Base-by-base conservation (phyloP, 2,888 invertebrate species). In the Papilio demoleus region DNA sequence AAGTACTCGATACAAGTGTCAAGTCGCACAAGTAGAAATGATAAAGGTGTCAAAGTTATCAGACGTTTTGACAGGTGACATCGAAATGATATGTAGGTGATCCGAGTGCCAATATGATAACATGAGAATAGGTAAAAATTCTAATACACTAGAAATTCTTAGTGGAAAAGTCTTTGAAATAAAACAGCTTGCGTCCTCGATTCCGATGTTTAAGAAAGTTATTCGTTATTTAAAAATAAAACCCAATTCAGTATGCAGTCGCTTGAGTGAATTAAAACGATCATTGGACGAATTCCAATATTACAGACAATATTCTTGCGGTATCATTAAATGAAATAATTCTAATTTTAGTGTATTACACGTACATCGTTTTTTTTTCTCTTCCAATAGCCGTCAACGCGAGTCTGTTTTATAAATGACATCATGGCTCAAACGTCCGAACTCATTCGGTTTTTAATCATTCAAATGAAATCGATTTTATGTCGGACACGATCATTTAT, bases 231-330 rank as follows among this genome's bases (percentile, higher is more conserved):
- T 47, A 58, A 70, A 70, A 65, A 69, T 69, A 65, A 62, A 68
- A 65, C 61, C 61, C 65, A 66, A 69, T 50, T 53, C 58, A 53
- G 70, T 81, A 83, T 78, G 79, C 83, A 87, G 87, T 86, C 84
- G 83, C 79, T 82, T 79, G 79, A 86, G 86, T 87, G 83, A 87
- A 87, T 85, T 86, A 86, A 90, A 90, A 90, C 87, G 89, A 90
- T 90, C 86, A 82, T 87, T 92, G 92, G 92, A 88, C 71, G 72
- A 67, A 72, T 72, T 87, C 92, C 92, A 92, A 86, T 86, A 85
- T 83, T 84, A 81, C 81, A 80, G 79, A 80, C 83, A 82, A 81
- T 83, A 80, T 84, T 85, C 83, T 79, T 78, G 79, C 81, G 81
- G 82, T 81, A 87, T 87, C 85, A 86, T 80, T 79, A 82, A 68